Base-by-base conservation (phyloP, 2,797 vertebrate genomes). In the Luscinia megarhynchos region DNA sequence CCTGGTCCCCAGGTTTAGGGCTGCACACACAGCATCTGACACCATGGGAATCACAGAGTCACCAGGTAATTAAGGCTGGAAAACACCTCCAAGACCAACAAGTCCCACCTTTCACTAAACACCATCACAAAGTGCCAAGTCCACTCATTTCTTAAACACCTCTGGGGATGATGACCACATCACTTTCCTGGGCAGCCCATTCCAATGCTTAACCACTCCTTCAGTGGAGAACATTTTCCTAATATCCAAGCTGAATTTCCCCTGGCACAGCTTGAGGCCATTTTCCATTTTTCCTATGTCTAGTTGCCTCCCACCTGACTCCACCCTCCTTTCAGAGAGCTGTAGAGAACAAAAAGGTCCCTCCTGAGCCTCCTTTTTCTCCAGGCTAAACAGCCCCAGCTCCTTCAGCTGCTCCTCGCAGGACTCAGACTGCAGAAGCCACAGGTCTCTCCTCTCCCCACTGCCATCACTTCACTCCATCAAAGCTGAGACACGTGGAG, bases 31-130 rank as follows among this genome's bases (percentile, higher is more conserved):
- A 1, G 34, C 24, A 38, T 18, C 64, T 24, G 48, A 50, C 26
- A 10, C 27, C 30, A 15, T 4, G 22, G 80, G 38, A 77, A 12
- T 14, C 43, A 45, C 50, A 63, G 27, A 40, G 30, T 6, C 45
- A 19, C 9, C 0, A 1, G 15, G 4, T 22, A 7, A 19, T 30
- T 26, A 11, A 26, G 4, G 3, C 1, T 64, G 38, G 45, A 51
- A 29, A 26, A 30, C 17, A 51, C 24, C 7, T 64, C 51, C 21
- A 69, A 38, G 36, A n/a, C 8, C 23, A 83, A 10, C 5, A 27
- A 64, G 27, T 12, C 12, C n/a, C 23, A 45, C 20, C 5, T 77
- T 77, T 11, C 15, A 34, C 24, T 22, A 3, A 83, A 51, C 15
- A 63, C 10, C 20, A 11, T 5, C 43, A 63, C 30, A 54, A 40